A percentile compares a stretch with the other conserved stretches of the same genome.
These are phyloP conservation scores for Diprion similis DNA, from an alignment of 1,140 invertebrate genomes.

Conservation along the genomic window DNA sequence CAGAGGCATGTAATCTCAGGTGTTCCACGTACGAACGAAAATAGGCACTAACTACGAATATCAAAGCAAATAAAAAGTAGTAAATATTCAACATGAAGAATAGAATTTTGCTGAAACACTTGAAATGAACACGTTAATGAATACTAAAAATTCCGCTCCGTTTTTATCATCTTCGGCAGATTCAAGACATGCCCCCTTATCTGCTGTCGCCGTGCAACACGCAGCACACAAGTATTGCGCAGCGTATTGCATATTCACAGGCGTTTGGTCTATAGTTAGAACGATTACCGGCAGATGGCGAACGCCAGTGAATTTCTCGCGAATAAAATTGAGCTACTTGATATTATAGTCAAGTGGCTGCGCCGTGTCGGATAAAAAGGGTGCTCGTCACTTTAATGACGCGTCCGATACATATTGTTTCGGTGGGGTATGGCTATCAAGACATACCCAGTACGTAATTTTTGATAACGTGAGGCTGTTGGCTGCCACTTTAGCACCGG, in stretches of 20 bases:
- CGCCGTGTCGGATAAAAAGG: constrained; percentile 55
- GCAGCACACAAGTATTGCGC: neutral
- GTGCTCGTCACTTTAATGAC: constrained; percentile 65
- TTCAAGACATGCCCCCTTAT: too few relatives aligned
- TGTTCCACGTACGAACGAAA: too few relatives aligned
- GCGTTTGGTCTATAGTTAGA: neutral
- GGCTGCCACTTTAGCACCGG: constrained; percentile 56
- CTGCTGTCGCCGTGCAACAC: neutral
- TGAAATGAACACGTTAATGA: too few relatives aligned
- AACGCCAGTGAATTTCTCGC: constrained; percentile 25
- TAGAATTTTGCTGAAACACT: too few relatives aligned
- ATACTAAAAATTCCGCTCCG: too few relatives aligned
- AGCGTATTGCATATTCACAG: neutral
- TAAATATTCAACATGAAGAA: too few relatives aligned
- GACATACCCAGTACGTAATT: constrained; percentile 69
- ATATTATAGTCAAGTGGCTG: constrained; percentile 20
- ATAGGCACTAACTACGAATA: too few relatives aligned
- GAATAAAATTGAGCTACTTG: neutral
- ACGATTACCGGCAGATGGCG: constrained; percentile 24
- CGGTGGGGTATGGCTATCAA: constrained; percentile 68
- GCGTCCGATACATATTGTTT: constrained; percentile 38
- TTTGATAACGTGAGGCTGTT: constrained; percentile 62
- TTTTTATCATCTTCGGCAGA: too few relatives aligned
- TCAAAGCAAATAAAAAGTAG: too few relatives aligned
- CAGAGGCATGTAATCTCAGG: too few relatives aligned